Conservation (phyloP, 2,797 vertebrate genomes). For the Oryzias sinensis region DNA sequence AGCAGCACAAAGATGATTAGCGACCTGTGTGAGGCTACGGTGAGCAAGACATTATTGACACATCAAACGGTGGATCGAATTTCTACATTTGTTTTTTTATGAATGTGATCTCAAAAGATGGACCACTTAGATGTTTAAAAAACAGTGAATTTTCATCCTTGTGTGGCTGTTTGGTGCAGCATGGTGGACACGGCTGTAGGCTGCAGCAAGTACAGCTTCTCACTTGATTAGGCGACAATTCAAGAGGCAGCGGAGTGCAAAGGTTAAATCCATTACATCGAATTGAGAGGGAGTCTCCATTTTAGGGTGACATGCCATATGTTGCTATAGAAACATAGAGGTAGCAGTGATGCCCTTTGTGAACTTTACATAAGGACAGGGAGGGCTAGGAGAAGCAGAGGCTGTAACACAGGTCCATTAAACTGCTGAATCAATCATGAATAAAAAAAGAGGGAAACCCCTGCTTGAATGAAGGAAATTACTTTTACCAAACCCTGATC, state of each 20-base stretch:
- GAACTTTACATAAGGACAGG: slow-evolving; percentile 65
- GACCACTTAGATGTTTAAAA: slow-evolving; percentile 27
- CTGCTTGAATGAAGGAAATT: slow-evolving; percentile 24
- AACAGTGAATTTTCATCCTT: slow-evolving; percentile 51
- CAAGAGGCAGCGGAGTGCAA: slow-evolving; percentile 64
- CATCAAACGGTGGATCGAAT: slow-evolving; percentile 43
- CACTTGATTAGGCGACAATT: slow-evolving; percentile 60
- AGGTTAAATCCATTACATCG: slow-evolving; percentile 79
- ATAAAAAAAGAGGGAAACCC: slow-evolving; percentile 12
- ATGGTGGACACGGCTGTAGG: slow-evolving; percentile 42
- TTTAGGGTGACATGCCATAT: slow-evolving; percentile 65
- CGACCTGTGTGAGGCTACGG: slow-evolving; percentile 53
- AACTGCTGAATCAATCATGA: slow-evolving; percentile 50
- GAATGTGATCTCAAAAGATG: background rate
- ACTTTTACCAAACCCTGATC: slow-evolving; percentile 6
- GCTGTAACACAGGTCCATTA: slow-evolving; percentile 52
- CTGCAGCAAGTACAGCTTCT: slow-evolving; percentile 55
- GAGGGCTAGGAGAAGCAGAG: slow-evolving; percentile 48
- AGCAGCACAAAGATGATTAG: slow-evolving; percentile 57
- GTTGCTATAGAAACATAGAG: slow-evolving; percentile 76
- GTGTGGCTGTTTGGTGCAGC: slow-evolving; percentile 24
- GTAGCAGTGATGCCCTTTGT: slow-evolving; percentile 71
- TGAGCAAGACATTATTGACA: slow-evolving; percentile 42
- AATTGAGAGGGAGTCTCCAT: slow-evolving; percentile 71
- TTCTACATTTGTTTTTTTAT: slow-evolving; percentile 17